Percentiles rank a stretch among this genome's conserved stretches.
Conservation (phyloP, 2,888 invertebrate species). For the Orthosia cruda region DNA sequence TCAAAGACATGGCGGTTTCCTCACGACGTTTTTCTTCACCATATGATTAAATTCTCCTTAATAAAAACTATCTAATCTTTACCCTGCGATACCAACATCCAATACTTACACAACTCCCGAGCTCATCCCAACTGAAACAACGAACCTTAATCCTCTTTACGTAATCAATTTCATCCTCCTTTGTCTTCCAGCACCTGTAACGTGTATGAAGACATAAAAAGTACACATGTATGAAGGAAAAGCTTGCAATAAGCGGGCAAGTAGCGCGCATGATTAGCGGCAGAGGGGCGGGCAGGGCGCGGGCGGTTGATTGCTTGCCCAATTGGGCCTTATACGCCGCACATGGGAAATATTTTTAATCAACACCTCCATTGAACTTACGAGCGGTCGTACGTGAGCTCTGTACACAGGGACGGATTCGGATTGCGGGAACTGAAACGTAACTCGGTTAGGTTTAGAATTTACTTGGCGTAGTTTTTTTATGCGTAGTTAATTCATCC, state of each 20-base stretch:
- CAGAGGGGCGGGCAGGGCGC: slow-evolving; percentile 72
- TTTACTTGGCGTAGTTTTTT: background rate
- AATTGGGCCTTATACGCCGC: slow-evolving; percentile 92
- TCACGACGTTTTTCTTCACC: too few relatives aligned
- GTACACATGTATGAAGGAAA: slow-evolving; percentile 63
- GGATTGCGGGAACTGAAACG: slow-evolving; percentile 54
- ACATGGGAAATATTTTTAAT: slow-evolving; percentile 92
- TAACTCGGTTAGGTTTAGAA: slow-evolving; percentile 38
- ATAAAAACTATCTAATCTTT: background rate
- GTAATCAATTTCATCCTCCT: slow-evolving; percentile 63
- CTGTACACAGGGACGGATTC: slow-evolving; percentile 83
- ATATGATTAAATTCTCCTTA: too few relatives aligned
- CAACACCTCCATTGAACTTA: slow-evolving; percentile 93
- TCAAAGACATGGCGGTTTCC: too few relatives aligned
- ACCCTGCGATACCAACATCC: background rate
- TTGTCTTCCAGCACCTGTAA: slow-evolving; percentile 67
- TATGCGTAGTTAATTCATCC: too few relatives aligned
- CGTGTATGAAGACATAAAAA: slow-evolving; percentile 63
- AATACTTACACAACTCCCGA: background rate
- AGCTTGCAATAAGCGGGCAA: slow-evolving; percentile 70
- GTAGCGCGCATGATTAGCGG: slow-evolving; percentile 86
- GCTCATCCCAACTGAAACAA: slow-evolving; percentile 16
- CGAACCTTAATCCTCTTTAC: slow-evolving; percentile 42
- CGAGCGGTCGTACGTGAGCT: slow-evolving; percentile 92
- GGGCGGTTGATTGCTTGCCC: slow-evolving; percentile 91